phyloP scores from a whole-genome alignment of 2,888 invertebrate species.

The Epistrophe grossulariae region DNA sequence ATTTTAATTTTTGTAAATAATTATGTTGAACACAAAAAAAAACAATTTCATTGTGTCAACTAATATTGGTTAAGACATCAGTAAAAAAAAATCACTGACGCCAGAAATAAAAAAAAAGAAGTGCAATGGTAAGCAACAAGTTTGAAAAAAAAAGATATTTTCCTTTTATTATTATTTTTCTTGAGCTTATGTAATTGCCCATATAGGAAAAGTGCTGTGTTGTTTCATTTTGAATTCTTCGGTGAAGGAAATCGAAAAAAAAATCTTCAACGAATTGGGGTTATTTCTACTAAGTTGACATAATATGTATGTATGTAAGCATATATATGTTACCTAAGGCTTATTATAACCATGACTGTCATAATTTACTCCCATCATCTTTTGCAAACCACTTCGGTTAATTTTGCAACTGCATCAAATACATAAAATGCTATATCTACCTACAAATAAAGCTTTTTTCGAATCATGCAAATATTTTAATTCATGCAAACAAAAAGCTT shows the following conservation, averaged over 20 bases:
- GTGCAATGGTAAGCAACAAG: background rate
- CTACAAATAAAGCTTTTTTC: background rate
- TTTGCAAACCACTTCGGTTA: background rate
- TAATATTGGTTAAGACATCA: background rate
- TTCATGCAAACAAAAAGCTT: background rate
- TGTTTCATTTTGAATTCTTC: slow-evolving; percentile 6
- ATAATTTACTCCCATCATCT: background rate
- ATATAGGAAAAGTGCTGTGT: background rate
- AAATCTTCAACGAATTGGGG: background rate
- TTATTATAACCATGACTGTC: background rate
- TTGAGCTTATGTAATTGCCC: background rate
- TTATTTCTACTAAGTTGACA: background rate
- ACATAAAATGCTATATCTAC: background rate
- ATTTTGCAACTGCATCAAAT: background rate
- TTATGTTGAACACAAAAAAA: background rate
- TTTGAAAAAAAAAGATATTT: background rate
- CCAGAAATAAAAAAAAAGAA: background rate
- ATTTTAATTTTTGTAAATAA: background rate
- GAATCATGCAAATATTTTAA: background rate
- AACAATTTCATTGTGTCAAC: background rate
- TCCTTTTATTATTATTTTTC: background rate
- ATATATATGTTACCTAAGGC: background rate
- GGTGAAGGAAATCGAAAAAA: background rate
- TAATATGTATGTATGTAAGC: too few relatives aligned
- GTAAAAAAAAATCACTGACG: background rate